Base-by-base conservation (phyloP, 2,888 invertebrate genomes). In the Xiphydria camelus region DNA sequence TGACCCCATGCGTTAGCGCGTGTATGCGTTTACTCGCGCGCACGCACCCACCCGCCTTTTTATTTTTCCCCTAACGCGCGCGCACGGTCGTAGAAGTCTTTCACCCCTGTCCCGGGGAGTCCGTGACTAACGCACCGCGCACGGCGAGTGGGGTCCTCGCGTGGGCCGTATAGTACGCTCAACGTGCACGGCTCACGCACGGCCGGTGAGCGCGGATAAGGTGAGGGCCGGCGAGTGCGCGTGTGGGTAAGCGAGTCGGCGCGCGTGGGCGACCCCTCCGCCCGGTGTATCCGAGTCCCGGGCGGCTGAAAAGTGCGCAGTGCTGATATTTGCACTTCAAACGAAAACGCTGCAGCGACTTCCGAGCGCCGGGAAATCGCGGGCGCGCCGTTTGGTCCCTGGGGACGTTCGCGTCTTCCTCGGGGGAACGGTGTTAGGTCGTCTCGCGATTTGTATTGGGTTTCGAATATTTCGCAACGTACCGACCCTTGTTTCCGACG, bases 181-280 rank as follows among this genome's bases (percentile, higher is more conserved):
- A 19, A 19, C n/a, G n/a, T n/a, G n/a, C n/a, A n/a, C n/a, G n/a
- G n/a, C n/a, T n/a, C n/a, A n/a, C n/a, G n/a, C n/a, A n/a, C n/a
- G n/a, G n/a, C n/a, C n/a, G n/a, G n/a, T n/a, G n/a, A n/a, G n/a
- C n/a, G n/a, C n/a, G n/a, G n/a, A n/a, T n/a, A 29, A 29, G 29
- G 29, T 29, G 15, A 29, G 15, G 15, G 29, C 1, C 29, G 6
- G 12, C 5, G 29, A 3, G 6, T 29, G 7, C 10, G 10, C 12
- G 29, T 29, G 15, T 29, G 29, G 4, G 15, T 10, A 5, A 25
- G 25, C 15, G 26, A 9, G 39, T 18, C 17, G 20, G 22, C n/a
- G 10, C 48, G 55, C 61, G 59, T 57, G 51, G 61, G 54, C 50
- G 57, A 55, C 50, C 59, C 59, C 47, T 45, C 29, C 31, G 45